Percentiles rank a stretch among this genome's conserved stretches.
Evolutionary conservation across 1,140 invertebrate species (phyloP).

Genomic region (Atta colombica): DNA sequence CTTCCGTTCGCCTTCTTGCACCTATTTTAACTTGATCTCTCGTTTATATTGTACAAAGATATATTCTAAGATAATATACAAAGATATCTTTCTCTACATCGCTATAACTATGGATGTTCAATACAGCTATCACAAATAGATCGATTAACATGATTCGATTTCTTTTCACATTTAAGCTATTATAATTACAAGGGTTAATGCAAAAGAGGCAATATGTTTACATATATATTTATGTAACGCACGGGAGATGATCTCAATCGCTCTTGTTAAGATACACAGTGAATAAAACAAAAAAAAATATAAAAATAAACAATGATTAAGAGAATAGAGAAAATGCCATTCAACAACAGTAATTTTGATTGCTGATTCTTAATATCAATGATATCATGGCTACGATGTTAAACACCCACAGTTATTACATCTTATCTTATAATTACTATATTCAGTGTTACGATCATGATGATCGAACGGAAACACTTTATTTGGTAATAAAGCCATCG

Average conservation of each 20-base stretch:
- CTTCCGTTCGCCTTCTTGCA: conserved; percentile 52
- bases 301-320: background rate
- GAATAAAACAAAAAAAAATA: conserved; percentile 22
- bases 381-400: conserved; percentile 61
- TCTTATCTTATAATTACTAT: conserved; percentile 67
- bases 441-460: conserved; percentile 59
- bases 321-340: conserved; percentile 33
- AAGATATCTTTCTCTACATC: conserved; percentile 51
- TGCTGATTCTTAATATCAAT: conserved; percentile 48
- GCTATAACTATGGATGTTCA: conserved; percentile 73
- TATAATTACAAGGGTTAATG: conserved; percentile 56
- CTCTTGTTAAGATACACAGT: background rate
- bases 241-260: background rate
- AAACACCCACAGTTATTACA: conserved; percentile 74
- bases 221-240: background rate
- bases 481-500: conserved; percentile 70
- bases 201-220: conserved; percentile 37
- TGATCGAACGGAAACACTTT: conserved; percentile 67
- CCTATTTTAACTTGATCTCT: conserved; percentile 60
- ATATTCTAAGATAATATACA: conserved; percentile 71
- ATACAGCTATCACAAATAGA: conserved; percentile 62
- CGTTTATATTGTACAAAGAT: conserved; percentile 70
- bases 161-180: conserved; percentile 57
- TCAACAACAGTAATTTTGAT: conserved; percentile 66
- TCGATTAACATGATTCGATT: conserved; percentile 51